Evolutionary conservation across 1,140 invertebrate species (phyloP), one percentile per base, ranked within the genome.

Genomic region (Scaptomyza montana): DNA sequence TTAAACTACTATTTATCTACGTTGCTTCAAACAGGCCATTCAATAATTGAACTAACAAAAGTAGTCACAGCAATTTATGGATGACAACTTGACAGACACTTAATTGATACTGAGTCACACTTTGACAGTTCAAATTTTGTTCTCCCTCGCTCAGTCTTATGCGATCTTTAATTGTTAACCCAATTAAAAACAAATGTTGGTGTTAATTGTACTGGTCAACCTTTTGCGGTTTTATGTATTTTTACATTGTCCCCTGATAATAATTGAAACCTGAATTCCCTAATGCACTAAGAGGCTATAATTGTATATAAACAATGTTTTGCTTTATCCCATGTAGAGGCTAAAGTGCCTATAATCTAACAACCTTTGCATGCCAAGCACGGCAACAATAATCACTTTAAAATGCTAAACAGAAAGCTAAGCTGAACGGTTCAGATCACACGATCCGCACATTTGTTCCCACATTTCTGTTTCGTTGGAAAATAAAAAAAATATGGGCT

Each of bases 151-250:
- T 8, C 2, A 2, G 9, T 9, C 1, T 9, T 36, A 2, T 36
- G 50, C 1, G 16, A 43, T 30, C 4, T 30, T 57, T 21, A 50
- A 41, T 50, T 60, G 33, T 33, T 59, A 49, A 74, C 69, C n/a
- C 16, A 69, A 74, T 77, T 82, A 78, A 39, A 54, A 39, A 33
- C 30, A 82, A 66, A 67, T 78, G 41, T 25, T 50, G 30, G 28
- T 16, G 33, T 36, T 36, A 36, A 9, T 36, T 36, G 33, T 36
- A 25, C 21, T 25, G 21, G 2, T 25, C 2, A 25, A 25, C 21
- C 21, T 25, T 33, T 33, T 33, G 3, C 5, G 5, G 30, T 6
- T 36, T 36, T 36, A 2, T 36, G 33, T 36, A 36, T 36, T 36
- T 36, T 36, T n/a, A 13, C 21, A 21, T 21, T 21, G 3, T 21